Evolutionary conservation across 2,113 vertebrate genomes (phyloP).

Genomic region (Notiomystis cincta): DNA sequence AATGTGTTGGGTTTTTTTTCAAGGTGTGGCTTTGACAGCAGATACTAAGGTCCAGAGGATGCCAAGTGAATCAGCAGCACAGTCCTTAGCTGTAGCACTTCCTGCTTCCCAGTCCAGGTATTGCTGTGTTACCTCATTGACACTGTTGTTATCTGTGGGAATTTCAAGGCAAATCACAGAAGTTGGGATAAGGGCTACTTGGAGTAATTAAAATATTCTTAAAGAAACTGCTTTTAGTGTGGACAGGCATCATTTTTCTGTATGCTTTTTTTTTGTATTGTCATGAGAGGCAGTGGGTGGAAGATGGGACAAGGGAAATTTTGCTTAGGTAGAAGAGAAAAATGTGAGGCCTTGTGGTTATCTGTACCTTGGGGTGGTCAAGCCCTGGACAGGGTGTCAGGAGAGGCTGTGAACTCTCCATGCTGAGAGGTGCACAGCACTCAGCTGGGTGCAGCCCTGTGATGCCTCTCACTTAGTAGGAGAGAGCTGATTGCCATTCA

Average conservation of each 20-base stretch:
- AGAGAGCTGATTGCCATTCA: not conserved
- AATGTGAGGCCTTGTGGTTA: not conserved
- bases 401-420: not conserved
- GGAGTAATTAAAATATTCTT: not conserved
- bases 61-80: constrained; percentile 89
- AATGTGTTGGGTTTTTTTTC: not conserved
- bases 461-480: not conserved
- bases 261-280: fast-evolving
- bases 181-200: not conserved
- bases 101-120: constrained; percentile 90
- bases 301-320: not conserved
- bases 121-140: not conserved
- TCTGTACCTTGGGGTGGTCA: not conserved
- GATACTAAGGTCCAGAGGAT: constrained; percentile 96
- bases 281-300: not conserved
- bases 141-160: not conserved
- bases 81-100: constrained; percentile 86
- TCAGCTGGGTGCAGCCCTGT: not conserved
- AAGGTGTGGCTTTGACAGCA: constrained; percentile 90
- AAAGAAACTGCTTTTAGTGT: not conserved
- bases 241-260: not conserved
- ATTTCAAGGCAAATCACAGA: not conserved
- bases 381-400: not conserved
- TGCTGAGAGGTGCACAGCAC: not conserved
- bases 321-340: not conserved